A percentile compares a stretch with the other conserved stretches of the same genome.
These are phyloP conservation scores for Lates calcarifer DNA, from an alignment of 2,113 vertebrate genomes.

Conservation along the genomic window DNA sequence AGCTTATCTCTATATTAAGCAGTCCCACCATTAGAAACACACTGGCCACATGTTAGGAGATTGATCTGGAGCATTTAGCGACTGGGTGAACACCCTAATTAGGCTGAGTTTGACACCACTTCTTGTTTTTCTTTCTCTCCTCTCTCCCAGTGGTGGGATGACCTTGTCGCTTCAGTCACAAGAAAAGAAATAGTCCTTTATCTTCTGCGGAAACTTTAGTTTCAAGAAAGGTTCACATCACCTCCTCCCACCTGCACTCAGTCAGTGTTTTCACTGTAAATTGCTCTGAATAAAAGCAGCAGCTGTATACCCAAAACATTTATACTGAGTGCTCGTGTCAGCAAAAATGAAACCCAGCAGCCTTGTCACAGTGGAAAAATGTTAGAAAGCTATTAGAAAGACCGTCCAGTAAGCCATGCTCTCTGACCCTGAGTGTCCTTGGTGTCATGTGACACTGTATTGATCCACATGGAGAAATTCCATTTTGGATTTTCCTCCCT, in stretches of 20 bases:
- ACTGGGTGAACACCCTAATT: constrained; percentile 45
- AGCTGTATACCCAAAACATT: background rate
- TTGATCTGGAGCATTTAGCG: constrained; percentile 55
- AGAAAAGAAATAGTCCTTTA: constrained; percentile 26
- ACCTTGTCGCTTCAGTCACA: constrained; percentile 29
- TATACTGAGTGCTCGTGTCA: background rate
- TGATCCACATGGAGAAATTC: constrained; percentile 1
- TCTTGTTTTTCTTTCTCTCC: constrained; percentile 3
- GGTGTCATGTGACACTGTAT: constrained; percentile 39
- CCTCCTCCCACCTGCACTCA: background rate
- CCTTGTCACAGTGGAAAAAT: background rate
- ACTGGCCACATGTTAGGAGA: constrained; percentile 40
- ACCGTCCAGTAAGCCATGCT: background rate
- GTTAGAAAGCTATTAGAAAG: background rate
- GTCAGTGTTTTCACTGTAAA: constrained; percentile 2
- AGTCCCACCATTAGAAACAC: constrained; percentile 44
- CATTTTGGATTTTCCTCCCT: constrained; percentile 17
- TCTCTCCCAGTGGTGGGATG: background rate
- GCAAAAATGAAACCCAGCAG: background rate
- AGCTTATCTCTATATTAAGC: constrained; percentile 67
- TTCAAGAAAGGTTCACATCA: constrained; percentile 14
- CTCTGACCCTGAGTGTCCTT: constrained; percentile 11
- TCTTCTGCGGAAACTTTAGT: constrained; percentile 4
- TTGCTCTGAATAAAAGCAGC: background rate
- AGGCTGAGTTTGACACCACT: constrained; percentile 48